Evolutionary conservation across 2,797 vertebrate genomes (phyloP).

Genomic region (Lacerta bilineata): DNA sequence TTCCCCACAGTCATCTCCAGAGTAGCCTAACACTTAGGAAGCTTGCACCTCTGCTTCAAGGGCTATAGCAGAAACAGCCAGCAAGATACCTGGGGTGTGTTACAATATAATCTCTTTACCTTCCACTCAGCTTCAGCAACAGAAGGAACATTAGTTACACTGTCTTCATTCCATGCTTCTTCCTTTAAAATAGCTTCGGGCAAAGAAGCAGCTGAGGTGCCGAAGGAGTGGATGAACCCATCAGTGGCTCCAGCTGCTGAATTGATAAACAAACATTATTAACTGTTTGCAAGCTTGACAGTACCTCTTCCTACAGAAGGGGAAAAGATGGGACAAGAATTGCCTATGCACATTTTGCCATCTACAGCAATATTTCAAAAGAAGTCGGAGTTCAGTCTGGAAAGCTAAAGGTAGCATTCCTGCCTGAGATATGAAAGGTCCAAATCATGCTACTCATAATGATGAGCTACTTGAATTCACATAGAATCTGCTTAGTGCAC

Average conservation of each 20-base stretch:
- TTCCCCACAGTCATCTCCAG: not conserved
- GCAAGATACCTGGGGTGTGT: not conserved
- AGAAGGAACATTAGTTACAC: not conserved
- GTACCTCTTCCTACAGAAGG: not conserved
- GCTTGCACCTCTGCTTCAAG: not conserved
- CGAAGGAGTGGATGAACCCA: constrained; percentile 14
- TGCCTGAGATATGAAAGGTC: not conserved
- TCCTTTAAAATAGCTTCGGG: not conserved
- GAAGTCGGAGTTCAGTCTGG: not conserved
- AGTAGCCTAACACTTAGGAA: not conserved
- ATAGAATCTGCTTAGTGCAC: too few relatives aligned
- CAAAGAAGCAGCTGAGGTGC: constrained; percentile 27
- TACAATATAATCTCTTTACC: not conserved
- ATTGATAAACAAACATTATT: constrained; percentile 25
- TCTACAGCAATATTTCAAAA: not conserved
- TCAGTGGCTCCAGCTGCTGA: constrained; percentile 34
- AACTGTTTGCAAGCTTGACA: not conserved
- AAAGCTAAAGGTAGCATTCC: not conserved
- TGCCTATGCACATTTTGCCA: not conserved
- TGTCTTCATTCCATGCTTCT: not conserved
- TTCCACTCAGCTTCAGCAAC: not conserved
- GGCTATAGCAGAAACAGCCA: not conserved
- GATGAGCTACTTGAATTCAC: not conserved
- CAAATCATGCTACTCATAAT: not conserved
- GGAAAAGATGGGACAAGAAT: not conserved